Evolutionary conservation across 2,888 invertebrate genomes (phyloP), one percentile per base, ranked within the genome.

Genomic region (Trichopoda pennipes): DNA sequence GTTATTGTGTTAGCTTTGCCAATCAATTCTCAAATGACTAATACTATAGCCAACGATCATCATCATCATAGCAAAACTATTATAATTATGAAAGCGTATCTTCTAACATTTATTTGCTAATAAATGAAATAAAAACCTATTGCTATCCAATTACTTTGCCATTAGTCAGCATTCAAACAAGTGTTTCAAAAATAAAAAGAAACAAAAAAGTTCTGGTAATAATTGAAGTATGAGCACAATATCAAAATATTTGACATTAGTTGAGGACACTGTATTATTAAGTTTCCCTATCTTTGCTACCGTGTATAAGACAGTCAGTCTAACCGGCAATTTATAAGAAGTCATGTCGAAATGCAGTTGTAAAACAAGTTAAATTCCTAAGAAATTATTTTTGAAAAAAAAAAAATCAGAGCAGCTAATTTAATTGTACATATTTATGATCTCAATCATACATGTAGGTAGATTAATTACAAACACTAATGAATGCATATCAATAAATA

Each of bases 291-390:
- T 12, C 42, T 53, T 7, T 53, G 53, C 74, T 55, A 61, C 61
- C 55, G 61, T 76, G 35, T 53, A 35, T 35, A 47, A 23, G 42
- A 55, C 44, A 69, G 14, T 61, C 53, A 38, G 47, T 61, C 53
- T 60, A 17, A 51, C 49, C n/a, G 28, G 21, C 49, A 19, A 42
- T 63, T 64, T 16, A 58, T 44, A 19, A n/a, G 63, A 47, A 47
- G 56, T 38, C 44, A 60, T 55, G 23, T 19, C 23, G 17, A 53
- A 76, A 64, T 70, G 72, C 66, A 66, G 60, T 63, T 63, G 42
- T 16, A 66, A 66, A 68, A 56, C 44, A 55, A 53, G 61, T 51
- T 32, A 68, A 74, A 83, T 83, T 83, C 76, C 63, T 76, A 72
- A 68, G 63, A 82, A 83, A 76, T 83, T 73, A 55, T 72, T 69